These are phyloP conservation scores for Dolichopus griseipennis DNA, from an alignment of 2,888 invertebrate genomes.

Conservation along the genomic window DNA sequence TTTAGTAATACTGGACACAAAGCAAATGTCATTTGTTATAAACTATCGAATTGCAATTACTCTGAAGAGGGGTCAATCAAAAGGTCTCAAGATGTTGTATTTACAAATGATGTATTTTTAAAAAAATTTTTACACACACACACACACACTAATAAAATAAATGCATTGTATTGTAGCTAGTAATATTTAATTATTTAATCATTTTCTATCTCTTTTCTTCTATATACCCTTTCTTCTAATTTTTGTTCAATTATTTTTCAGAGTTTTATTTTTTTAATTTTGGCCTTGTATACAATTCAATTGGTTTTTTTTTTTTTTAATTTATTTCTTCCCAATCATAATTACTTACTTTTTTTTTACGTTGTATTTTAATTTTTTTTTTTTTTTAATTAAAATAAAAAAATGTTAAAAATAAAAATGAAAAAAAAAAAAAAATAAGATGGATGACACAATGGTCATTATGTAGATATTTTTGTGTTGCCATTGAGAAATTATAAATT, in stretches of 20 bases:
- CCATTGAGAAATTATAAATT: background rate
- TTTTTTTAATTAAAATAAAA: background rate
- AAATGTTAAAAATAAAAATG: background rate
- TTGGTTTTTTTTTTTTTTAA: background rate
- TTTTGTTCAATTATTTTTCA: background rate
- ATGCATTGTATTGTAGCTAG: background rate
- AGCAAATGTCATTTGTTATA: too few species aligned
- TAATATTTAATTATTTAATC: background rate
- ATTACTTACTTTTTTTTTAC: background rate
- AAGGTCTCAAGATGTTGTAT: too few species aligned
- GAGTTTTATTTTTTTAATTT: background rate
- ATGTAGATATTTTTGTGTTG: background rate
- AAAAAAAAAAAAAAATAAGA: background rate
- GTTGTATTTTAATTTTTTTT: too few species aligned
- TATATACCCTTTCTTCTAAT: background rate
- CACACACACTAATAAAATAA: too few species aligned
- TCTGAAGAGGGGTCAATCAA: too few species aligned
- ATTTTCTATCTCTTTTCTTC: background rate
- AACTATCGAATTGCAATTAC: too few species aligned
- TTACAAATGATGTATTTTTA: too few species aligned
- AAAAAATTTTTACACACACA: too few species aligned
- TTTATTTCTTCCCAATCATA: background rate
- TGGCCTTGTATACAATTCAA: conserved; percentile 1
- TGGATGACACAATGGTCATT: conserved; percentile 3
- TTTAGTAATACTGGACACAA: too few species aligned